Percentiles rank a stretch among this genome's conserved stretches.
Conservation (phyloP, 2,888 invertebrate genomes). For the Sturmia bella region DNA sequence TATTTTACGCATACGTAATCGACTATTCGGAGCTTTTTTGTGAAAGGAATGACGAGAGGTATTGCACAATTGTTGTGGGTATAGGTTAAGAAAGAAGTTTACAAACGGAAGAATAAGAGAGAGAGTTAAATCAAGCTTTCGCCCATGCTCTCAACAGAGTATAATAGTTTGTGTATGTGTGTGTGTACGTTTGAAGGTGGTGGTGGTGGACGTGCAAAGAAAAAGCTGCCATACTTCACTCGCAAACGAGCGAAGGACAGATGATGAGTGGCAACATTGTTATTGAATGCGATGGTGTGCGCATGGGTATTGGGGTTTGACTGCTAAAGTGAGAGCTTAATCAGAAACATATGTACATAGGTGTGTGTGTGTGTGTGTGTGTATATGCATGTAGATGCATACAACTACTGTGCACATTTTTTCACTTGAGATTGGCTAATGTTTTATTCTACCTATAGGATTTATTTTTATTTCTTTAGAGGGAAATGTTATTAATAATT, state of each 20-base stretch:
- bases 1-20: conserved; percentile 67
- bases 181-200: neutral
- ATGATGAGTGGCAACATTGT: conserved; percentile 57
- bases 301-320: conserved; percentile 45
- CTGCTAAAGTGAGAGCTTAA: neutral
- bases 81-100: conserved; percentile 54
- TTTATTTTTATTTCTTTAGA: no score
- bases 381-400: neutral
- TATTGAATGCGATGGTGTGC: conserved; percentile 40
- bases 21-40: conserved; percentile 62
- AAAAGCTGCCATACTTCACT: conserved; percentile 51
- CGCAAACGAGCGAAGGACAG: conserved; percentile 3
- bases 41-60: conserved; percentile 65
- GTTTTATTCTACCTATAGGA: neutral
- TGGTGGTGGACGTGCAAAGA: conserved; percentile 13
- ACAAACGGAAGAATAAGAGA: conserved; percentile 62
- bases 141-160: neutral
- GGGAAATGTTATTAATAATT: no score
- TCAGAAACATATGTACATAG: neutral
- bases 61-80: conserved; percentile 47
- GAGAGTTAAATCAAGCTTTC: conserved; percentile 64
- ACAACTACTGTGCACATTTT: neutral
- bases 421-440: neutral
- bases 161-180: neutral
- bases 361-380: neutral